These are phyloP conservation scores for Hydrozoanthus gracilis DNA, from an alignment of 92 coral and sea anemone genomes.

Conservation along the genomic window DNA sequence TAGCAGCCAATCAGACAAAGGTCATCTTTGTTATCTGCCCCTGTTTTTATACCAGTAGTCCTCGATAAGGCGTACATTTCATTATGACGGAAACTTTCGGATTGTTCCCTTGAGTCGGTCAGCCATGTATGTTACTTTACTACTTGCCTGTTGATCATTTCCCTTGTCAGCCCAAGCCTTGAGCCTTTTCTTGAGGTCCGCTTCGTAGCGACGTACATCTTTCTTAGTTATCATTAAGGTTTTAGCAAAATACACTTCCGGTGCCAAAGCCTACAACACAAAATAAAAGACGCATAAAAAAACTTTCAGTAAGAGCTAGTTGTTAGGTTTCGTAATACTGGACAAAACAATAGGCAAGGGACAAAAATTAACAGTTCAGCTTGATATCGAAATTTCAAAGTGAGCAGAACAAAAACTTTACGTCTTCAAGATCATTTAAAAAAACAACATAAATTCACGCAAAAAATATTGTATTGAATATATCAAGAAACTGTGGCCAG, in stretches of 20 bases:
- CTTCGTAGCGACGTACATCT: slow-evolving; percentile 63
- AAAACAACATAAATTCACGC: too few relatives aligned
- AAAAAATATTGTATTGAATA: too few relatives aligned
- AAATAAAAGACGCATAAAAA: background rate
- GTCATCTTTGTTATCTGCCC: too few relatives aligned
- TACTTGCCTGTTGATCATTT: slow-evolving; percentile 45
- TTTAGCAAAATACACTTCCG: slow-evolving; percentile 63
- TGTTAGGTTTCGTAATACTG: background rate
- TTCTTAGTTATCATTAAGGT: slow-evolving; percentile 54
- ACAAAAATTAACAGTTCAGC: background rate
- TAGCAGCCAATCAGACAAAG: too few relatives aligned
- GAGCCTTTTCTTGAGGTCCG: slow-evolving; percentile 59
- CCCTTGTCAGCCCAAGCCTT: slow-evolving; percentile 53
- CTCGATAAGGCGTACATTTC: too few relatives aligned
- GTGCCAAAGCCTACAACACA: slow-evolving; percentile 50
- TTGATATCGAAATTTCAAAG: too few relatives aligned
- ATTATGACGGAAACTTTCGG: too few relatives aligned
- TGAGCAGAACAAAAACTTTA: too few relatives aligned
- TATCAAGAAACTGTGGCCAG: too few relatives aligned
- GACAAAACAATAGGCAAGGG: background rate
- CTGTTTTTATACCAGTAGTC: too few relatives aligned
- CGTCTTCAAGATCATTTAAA: too few relatives aligned
- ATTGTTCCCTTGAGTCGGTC: too few relatives aligned
- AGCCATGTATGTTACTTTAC: background rate
- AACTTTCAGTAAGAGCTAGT: background rate